Evolutionary conservation across 2,797 vertebrate species (phyloP).

Genomic region (Betta splendens): DNA sequence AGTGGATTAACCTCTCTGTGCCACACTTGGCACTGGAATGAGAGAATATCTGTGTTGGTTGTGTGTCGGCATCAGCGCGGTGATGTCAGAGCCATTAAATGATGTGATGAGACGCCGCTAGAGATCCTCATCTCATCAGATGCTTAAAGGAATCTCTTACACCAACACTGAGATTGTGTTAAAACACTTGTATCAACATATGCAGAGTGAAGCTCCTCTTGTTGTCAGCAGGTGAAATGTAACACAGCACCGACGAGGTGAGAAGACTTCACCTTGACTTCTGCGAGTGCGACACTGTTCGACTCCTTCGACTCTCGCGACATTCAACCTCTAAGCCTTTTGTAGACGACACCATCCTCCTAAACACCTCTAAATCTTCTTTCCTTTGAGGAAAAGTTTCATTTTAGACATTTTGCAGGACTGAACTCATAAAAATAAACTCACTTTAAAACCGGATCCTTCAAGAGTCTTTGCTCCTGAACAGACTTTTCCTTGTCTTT

Average conservation of each 20-base stretch:
- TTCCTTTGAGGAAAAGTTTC: too few relatives aligned
- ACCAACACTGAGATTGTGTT: neutral
- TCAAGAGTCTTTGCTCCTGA: slow-evolving; percentile 1
- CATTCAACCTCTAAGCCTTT: slow-evolving; percentile 10
- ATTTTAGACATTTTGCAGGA: too few relatives aligned
- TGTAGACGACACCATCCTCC: neutral
- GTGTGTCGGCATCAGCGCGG: neutral
- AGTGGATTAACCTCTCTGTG: slow-evolving; percentile 42
- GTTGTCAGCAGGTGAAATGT: slow-evolving; percentile 19
- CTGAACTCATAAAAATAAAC: too few relatives aligned
- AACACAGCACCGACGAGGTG: slow-evolving; percentile 18
- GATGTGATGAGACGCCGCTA: too few relatives aligned
- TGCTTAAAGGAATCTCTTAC: neutral
- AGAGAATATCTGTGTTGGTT: slow-evolving; percentile 13
- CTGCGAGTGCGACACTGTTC: slow-evolving; percentile 19
- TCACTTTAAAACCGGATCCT: too few relatives aligned
- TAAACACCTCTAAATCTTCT: slow-evolving; percentile 1
- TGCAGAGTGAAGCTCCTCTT: neutral
- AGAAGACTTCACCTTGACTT: slow-evolving; percentile 19
- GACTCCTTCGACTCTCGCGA: slow-evolving; percentile 1
- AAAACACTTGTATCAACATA: neutral
- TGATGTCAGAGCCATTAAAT: too few relatives aligned
- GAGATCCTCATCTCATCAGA: too few relatives aligned
- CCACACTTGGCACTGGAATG: slow-evolving; percentile 34
- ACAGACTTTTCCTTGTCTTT: slow-evolving; percentile 5